Evolutionary conservation across 2,797 vertebrate genomes (phyloP).

Genomic region (Pangasius djambal): DNA sequence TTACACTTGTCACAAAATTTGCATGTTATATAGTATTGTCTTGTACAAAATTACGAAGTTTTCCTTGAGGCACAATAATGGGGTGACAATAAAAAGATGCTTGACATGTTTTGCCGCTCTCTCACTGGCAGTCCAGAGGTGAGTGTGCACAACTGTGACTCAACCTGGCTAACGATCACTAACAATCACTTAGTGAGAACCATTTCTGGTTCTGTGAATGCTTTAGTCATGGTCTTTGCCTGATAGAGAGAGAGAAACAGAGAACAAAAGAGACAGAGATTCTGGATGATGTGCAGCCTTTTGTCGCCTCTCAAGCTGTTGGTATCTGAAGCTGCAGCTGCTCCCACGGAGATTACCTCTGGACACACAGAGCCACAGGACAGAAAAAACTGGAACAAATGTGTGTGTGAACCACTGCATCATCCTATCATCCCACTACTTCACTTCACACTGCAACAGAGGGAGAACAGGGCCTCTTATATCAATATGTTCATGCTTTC

Average conservation of each 20-base stretch:
- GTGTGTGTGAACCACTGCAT: slow-evolving; percentile 47
- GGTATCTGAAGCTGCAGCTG: slow-evolving; percentile 33
- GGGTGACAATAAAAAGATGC: background rate
- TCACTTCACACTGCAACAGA: slow-evolving; percentile 16
- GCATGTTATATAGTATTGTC: background rate
- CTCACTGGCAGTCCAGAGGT: background rate
- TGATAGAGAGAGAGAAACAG: background rate
- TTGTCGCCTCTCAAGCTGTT: slow-evolving; percentile 29
- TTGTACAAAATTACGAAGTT: background rate
- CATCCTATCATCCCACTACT: slow-evolving; percentile 48
- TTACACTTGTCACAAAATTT: slow-evolving; percentile 3
- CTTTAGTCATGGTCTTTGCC: slow-evolving; percentile 34
- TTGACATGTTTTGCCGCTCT: slow-evolving; percentile 2
- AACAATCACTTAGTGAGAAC: slow-evolving; percentile 3
- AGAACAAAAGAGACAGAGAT: slow-evolving; percentile 10
- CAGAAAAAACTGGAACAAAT: slow-evolving; percentile 54
- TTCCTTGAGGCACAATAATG: background rate
- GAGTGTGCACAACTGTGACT: slow-evolving; percentile 3
- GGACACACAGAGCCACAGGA: slow-evolving; percentile 32
- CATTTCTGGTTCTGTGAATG: slow-evolving; percentile 19
- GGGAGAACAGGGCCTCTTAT: slow-evolving; percentile 9
- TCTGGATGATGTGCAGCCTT: slow-evolving; percentile 30
- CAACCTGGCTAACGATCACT: slow-evolving; percentile 9
- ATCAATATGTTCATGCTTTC: slow-evolving; percentile 6
- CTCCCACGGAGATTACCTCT: slow-evolving; percentile 50